phyloP scores from a whole-genome alignment of 2,797 vertebrate species.

The Channa striata region DNA sequence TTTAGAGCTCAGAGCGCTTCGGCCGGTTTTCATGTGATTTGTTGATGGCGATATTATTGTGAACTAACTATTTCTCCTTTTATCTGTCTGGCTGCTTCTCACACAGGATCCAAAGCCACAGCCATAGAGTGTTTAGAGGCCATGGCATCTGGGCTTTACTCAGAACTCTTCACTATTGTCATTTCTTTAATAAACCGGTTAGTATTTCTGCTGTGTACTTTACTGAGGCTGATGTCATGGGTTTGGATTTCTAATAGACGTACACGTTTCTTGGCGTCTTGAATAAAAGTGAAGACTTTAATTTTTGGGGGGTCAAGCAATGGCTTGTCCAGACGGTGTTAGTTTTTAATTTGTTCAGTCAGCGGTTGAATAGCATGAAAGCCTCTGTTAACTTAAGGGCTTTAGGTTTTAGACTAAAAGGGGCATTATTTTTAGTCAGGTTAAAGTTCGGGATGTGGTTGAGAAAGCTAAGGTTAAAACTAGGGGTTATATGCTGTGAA shows the following conservation, averaged over 20 bases:
- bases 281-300: background rate
- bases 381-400: background rate
- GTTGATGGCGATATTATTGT: slow-evolving; percentile 20
- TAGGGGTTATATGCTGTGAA: slow-evolving; percentile 39
- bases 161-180: slow-evolving; percentile 92
- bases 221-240: background rate
- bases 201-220: slow-evolving; percentile 34
- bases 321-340: background rate
- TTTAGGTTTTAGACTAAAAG: background rate
- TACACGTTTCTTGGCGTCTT: background rate
- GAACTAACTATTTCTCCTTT: slow-evolving; percentile 23
- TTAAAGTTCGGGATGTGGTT: slow-evolving; percentile 20
- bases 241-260: background rate
- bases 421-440: slow-evolving; percentile 1
- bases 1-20: slow-evolving; percentile 10
- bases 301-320: background rate
- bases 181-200: slow-evolving; percentile 94
- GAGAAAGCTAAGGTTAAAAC: slow-evolving; percentile 40
- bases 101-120: slow-evolving; percentile 88
- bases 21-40: background rate
- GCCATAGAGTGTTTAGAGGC: slow-evolving; percentile 95
- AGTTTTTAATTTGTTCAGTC: background rate
- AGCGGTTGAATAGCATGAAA: background rate
- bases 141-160: slow-evolving; percentile 92
- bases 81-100: slow-evolving; percentile 34